phyloP scores from a whole-genome alignment of 2,113 vertebrate species.

The Phrynocephalus versicolor region DNA sequence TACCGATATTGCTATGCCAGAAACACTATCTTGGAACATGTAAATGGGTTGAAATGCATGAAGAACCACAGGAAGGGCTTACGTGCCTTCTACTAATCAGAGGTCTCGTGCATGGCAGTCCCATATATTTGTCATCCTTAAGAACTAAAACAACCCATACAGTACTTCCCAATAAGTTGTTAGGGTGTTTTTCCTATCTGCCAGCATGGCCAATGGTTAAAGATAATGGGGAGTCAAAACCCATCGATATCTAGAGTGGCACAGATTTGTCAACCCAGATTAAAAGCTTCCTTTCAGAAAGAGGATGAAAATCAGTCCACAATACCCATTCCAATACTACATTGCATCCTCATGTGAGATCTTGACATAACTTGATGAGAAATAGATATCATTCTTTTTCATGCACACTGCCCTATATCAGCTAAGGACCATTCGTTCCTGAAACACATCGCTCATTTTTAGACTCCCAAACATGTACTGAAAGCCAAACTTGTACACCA shows the following conservation, averaged over 20 bases:
- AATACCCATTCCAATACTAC: background rate
- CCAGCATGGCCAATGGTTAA: background rate
- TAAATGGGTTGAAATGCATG: too few species aligned
- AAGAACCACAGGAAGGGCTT: too few species aligned
- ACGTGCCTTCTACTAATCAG: background rate
- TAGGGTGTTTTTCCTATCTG: background rate
- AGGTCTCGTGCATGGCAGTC: background rate
- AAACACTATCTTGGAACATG: too few species aligned
- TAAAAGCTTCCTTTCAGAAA: background rate
- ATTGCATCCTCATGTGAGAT: background rate
- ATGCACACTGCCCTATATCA: background rate
- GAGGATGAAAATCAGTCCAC: too few species aligned
- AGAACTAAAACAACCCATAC: too few species aligned
- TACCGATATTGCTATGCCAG: background rate
- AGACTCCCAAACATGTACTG: background rate
- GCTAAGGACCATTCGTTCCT: background rate
- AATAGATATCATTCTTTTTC: too few species aligned
- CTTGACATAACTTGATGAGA: background rate
- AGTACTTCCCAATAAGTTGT: background rate
- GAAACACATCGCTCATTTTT: background rate
- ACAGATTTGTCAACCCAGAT: background rate
- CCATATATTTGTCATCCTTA: too few species aligned
- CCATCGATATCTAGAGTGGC: background rate
- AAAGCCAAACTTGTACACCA: background rate
- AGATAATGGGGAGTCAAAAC: background rate